Base-by-base conservation (phyloP, 2,797 vertebrate species). In the Sternotherus odoratus region DNA sequence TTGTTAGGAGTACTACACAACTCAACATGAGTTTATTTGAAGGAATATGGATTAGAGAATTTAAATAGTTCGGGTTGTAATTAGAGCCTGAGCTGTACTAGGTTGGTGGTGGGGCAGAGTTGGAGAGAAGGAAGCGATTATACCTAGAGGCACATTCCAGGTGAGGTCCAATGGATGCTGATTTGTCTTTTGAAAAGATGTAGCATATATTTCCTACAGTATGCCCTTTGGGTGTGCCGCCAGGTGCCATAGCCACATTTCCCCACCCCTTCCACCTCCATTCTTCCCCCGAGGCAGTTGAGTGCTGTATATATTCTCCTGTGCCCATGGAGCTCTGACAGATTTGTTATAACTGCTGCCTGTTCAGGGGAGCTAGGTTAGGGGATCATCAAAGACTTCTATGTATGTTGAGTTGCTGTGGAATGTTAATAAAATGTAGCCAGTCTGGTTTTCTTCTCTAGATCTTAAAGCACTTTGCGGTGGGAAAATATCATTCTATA, bases 241-340 rank as follows among this genome's bases (percentile, higher is more conserved):
- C 77, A 7, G 2, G 81, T 91, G 77, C 79, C 87, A 54, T 86
- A 83, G 33, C 46, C 91, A 16, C 46, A 93, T 89, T 60, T 28
- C 77, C 94, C 21, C 36, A 24, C 5, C 19, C 19, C n/a, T 10
- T 12, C n/a, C n/a, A 33, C 13, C 6, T 2, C 3, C 81, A 13
- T 90, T 94, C 82, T n/a, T 93, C 91, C 46, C 87, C 94, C 53
- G 69, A 89, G 82, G 83, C 87, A 89, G 79, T 15, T 72, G 6
- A 46, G 24, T 43, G 43, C 24, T 46, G 2, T 46, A n/a, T n/a
- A 63, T 66, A 74, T 43, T 43, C 17, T 69, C 66, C 17, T 39
- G 19, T 24, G 69, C n/a, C 23, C 43, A 26, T 46, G 43, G 39
- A 74, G 72, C 39, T 46, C 69, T 74, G 39, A 46, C 36, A 46